Evolutionary conservation across 2,888 invertebrate species (phyloP).

Genomic region (Cheilosia pagana): DNA sequence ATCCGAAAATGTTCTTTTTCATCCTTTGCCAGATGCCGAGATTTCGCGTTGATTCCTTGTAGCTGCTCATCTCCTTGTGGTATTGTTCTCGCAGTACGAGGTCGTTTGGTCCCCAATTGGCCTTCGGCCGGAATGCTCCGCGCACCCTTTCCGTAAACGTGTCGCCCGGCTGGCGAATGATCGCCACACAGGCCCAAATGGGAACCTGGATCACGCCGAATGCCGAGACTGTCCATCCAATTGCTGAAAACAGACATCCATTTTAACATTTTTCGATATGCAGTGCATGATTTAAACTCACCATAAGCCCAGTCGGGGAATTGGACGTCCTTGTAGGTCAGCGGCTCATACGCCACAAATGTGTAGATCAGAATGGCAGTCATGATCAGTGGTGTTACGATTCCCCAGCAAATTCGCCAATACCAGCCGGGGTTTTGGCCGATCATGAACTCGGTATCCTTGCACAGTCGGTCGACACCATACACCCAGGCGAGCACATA

Average conservation of each 20-base stretch:
- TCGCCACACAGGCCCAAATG: conserved; percentile 81
- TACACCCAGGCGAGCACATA: conserved; percentile 90
- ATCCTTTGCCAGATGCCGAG: conserved; percentile 78
- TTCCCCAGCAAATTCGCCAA: conserved; percentile 92
- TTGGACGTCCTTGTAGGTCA: conserved; percentile 85
- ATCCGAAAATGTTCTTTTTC: conserved; percentile 81
- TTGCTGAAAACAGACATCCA: conserved; percentile 74
- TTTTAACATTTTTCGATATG: too few relatives aligned
- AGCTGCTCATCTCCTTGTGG: conserved; percentile 82
- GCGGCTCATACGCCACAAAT: conserved; percentile 85
- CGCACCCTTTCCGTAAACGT: conserved; percentile 80
- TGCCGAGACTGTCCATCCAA: conserved; percentile 84
- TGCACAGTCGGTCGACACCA: conserved; percentile 87
- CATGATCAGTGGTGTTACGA: conserved; percentile 89
- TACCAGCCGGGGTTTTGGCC: conserved; percentile 88
- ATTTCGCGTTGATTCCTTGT: conserved; percentile 76
- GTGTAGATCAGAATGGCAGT: conserved; percentile 89
- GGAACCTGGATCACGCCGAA: conserved; percentile 85
- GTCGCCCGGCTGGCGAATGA: conserved; percentile 80
- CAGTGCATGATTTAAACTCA: conserved; percentile 79
- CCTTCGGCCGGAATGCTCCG: conserved; percentile 84
- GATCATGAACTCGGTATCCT: conserved; percentile 92
- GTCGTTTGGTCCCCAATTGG: conserved; percentile 86
- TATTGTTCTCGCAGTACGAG: conserved; percentile 84
- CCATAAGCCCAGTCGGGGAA: conserved; percentile 88